A percentile compares a stretch with the other conserved stretches of the same genome.
Conservation (phyloP, 2,797 vertebrate species). For the Myotis planiceps region DNA sequence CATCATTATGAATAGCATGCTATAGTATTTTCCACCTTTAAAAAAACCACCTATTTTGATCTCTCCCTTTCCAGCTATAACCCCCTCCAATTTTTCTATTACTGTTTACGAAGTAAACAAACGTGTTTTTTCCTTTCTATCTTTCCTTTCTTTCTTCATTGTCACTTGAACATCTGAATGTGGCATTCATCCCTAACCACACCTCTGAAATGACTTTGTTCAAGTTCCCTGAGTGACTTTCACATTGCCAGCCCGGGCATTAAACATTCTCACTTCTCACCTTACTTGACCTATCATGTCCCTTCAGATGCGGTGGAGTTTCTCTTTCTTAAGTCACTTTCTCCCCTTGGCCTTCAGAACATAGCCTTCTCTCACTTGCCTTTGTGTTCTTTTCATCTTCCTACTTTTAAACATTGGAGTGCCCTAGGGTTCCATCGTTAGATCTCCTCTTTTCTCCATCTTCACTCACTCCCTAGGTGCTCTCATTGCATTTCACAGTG, state of each 20-base stretch:
- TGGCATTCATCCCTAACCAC: neutral
- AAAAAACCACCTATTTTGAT: neutral
- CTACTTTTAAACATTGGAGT: slow-evolving; percentile 27
- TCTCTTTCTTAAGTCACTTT: slow-evolving; percentile 59
- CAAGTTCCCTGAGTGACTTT: slow-evolving; percentile 41
- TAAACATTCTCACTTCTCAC: slow-evolving; percentile 46
- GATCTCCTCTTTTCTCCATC: slow-evolving; percentile 51
- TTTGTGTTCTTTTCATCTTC: slow-evolving; percentile 67
- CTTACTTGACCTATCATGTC: slow-evolving; percentile 45
- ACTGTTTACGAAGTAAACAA: neutral
- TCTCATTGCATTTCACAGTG: slow-evolving; percentile 32
- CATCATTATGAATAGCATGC: neutral
- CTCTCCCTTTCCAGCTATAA: neutral
- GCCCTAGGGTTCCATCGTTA: neutral
- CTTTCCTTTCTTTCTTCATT: slow-evolving; percentile 6
- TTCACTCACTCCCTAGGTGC: slow-evolving; percentile 31
- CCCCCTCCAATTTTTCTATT: neutral
- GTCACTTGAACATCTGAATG: neutral
- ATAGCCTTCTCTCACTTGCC: slow-evolving; percentile 21
- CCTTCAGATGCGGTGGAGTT: slow-evolving; percentile 1
- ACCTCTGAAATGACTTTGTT: slow-evolving; percentile 50
- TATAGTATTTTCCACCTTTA: neutral
- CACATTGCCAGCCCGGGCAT: neutral
- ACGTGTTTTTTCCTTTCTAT: neutral
- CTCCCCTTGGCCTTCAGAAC: slow-evolving; percentile 28